phyloP scores from a whole-genome alignment of 2,888 invertebrate genomes.

The Rotaria magnacalcarata region DNA sequence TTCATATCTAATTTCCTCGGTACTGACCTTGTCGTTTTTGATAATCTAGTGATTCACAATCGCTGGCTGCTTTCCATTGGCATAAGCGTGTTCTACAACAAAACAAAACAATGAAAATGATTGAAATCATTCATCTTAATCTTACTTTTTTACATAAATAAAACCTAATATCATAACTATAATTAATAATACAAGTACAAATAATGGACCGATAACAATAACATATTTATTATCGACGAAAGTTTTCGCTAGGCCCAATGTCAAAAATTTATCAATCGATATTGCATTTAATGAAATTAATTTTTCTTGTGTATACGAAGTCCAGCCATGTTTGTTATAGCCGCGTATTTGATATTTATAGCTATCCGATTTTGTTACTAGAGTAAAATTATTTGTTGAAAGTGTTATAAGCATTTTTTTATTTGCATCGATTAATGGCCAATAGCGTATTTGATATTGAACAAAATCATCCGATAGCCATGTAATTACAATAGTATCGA shows the following conservation, averaged over 20 bases:
- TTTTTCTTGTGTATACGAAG: not conserved
- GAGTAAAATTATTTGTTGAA: conserved; percentile 38
- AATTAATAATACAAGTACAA: not conserved
- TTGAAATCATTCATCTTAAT: not conserved
- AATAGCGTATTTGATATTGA: conserved; percentile 44
- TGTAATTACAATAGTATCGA: conserved; percentile 37
- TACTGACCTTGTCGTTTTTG: conserved; percentile 77
- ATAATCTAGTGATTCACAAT: conserved; percentile 84
- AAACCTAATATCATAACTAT: not conserved
- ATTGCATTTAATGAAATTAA: not conserved
- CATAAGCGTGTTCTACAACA: conserved; percentile 76
- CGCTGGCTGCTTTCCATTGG: conserved; percentile 90
- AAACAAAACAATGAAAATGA: not conserved
- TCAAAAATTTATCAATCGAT: not conserved
- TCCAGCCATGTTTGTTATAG: conserved; percentile 30
- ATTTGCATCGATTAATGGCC: conserved; percentile 12
- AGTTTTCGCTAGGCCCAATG: not conserved
- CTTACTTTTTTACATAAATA: not conserved
- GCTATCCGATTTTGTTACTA: conserved; percentile 31
- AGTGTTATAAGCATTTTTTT: not conserved
- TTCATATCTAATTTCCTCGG: too few relatives aligned
- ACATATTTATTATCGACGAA: not conserved
- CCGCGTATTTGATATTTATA: conserved; percentile 44
- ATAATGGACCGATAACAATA: not conserved
- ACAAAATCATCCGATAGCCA: conserved; percentile 34